phyloP scores from a whole-genome alignment of 2,797 vertebrate species.

The Lindbergichthys nudifrons region DNA sequence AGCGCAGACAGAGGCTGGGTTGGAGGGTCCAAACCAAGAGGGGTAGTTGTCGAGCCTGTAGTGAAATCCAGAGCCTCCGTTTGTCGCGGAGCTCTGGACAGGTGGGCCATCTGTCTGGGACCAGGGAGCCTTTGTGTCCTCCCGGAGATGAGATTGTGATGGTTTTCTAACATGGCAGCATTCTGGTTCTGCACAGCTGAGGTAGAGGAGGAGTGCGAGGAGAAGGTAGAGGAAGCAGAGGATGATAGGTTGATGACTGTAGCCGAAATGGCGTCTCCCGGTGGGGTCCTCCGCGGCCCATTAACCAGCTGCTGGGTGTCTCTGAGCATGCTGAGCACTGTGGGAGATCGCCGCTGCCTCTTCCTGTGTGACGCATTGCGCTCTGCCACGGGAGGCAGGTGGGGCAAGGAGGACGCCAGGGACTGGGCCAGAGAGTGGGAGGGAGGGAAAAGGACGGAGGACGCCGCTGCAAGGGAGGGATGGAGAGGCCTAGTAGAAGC shows the following conservation, averaged over 20 bases:
- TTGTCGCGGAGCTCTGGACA: slow-evolving; percentile 69
- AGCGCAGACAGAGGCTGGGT: slow-evolving; percentile 85
- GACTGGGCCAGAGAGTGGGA: slow-evolving; percentile 76
- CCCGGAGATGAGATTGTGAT: slow-evolving; percentile 71
- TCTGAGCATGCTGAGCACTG: slow-evolving; percentile 86
- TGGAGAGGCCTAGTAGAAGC: slow-evolving; percentile 76
- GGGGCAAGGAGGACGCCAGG: slow-evolving; percentile 70
- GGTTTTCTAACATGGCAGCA: slow-evolving; percentile 71
- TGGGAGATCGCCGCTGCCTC: slow-evolving; percentile 86
- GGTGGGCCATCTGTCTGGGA: slow-evolving; percentile 62
- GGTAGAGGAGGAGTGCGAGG: slow-evolving; percentile 76
- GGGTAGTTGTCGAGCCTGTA: slow-evolving; percentile 59
- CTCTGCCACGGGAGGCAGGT: slow-evolving; percentile 65
- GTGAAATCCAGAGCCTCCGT: slow-evolving; percentile 81
- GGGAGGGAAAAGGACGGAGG: slow-evolving; percentile 76
- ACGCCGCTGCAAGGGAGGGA: slow-evolving; percentile 73
- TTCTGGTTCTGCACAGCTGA: slow-evolving; percentile 74
- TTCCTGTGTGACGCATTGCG: slow-evolving; percentile 80
- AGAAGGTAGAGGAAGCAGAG: slow-evolving; percentile 62
- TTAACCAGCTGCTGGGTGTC: slow-evolving; percentile 79
- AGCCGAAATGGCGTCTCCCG: slow-evolving; percentile 70
- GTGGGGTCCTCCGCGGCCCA: slow-evolving; percentile 60
- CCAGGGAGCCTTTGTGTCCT: slow-evolving; percentile 61
- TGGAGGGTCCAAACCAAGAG: slow-evolving; percentile 76
- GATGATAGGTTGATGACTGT: slow-evolving; percentile 79